A percentile compares a stretch with the other conserved stretches of the same genome.
phyloP scores from a whole-genome alignment of 2,113 vertebrate species.

The Chloropsis cyanopogon region DNA sequence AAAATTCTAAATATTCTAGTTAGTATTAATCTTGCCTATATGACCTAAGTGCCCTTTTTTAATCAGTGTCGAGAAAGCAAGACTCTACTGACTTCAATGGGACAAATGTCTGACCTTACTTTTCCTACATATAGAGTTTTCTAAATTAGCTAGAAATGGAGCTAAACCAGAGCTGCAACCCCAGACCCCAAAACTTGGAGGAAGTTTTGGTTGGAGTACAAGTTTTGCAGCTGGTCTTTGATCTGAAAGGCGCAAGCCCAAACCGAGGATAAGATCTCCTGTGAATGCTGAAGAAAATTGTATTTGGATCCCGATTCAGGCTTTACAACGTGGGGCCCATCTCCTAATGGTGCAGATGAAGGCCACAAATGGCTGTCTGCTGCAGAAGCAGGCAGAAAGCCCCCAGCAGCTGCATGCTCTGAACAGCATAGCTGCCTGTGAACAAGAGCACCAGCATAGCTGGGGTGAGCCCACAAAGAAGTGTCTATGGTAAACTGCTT shows the following conservation, averaged over 20 bases:
- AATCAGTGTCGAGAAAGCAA: neutral
- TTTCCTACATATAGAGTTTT: neutral
- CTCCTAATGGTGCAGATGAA: neutral
- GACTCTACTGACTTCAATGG: neutral
- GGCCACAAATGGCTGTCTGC: neutral
- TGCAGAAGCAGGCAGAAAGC: neutral
- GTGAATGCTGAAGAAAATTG: neutral
- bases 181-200: neutral
- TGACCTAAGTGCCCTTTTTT: neutral
- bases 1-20: neutral
- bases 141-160: neutral
- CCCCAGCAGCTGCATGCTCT: neutral
- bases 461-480: neutral
- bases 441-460: rapidly evolving
- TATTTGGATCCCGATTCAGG: neutral
- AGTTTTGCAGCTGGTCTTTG: neutral
- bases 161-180: neutral
- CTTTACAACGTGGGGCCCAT: neutral
- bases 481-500: neutral
- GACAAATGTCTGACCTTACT: neutral
- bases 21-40: neutral
- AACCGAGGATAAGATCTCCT: neutral
- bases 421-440: neutral
- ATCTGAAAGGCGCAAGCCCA: neutral
- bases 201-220: neutral